Percentiles rank a stretch among this genome's conserved stretches.
These are phyloP conservation scores for Chrosomus eos DNA, from an alignment of 2,797 vertebrate genomes.

Conservation along the genomic window DNA sequence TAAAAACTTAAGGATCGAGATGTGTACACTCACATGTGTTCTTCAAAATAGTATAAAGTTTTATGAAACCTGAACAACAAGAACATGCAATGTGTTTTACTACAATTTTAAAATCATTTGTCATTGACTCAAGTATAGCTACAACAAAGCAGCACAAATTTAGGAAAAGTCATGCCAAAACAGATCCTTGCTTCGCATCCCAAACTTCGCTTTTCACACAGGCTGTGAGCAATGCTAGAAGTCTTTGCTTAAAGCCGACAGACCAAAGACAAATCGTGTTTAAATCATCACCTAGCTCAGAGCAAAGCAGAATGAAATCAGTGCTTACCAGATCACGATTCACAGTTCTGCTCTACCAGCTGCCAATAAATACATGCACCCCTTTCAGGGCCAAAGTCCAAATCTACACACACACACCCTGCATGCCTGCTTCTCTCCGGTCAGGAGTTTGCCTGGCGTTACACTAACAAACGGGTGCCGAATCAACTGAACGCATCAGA, in stretches of 20 bases:
- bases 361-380: conserved; percentile 61
- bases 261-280: not conserved
- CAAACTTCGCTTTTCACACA: not conserved
- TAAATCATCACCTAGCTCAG: conserved; percentile 13
- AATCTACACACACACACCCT: conserved; percentile 47
- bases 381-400: conserved; percentile 61
- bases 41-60: not conserved
- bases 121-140: not conserved
- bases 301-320: conserved; percentile 56
- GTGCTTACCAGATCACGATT: conserved; percentile 63
- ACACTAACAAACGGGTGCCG: conserved; percentile 40
- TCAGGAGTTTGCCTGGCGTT: conserved; percentile 41
- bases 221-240: not conserved
- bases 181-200: not conserved
- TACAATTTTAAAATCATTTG: not conserved
- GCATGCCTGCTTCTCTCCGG: conserved; percentile 49
- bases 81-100: not conserved
- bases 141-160: not conserved
- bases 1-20: not conserved
- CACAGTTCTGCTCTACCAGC: conserved; percentile 46
- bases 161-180: not conserved
- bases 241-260: conserved; percentile 10
- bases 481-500: conserved; percentile 37
- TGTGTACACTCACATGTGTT: not conserved
- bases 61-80: not conserved